Conservation (phyloP, 2,113 vertebrate species). For the Isichthys henryi region DNA sequence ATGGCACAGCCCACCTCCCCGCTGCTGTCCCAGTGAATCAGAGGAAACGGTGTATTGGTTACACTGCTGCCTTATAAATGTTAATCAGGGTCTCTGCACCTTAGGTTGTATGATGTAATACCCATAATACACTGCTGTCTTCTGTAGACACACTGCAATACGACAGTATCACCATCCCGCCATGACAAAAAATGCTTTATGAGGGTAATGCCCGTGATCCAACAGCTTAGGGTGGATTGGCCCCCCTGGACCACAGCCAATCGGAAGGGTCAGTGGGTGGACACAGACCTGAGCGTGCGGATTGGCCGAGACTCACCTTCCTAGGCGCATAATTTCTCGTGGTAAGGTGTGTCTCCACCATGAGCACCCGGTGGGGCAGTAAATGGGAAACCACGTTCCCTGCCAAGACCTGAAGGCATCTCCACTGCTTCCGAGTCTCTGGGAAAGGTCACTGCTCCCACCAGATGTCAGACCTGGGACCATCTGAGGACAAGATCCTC, state of each 20-base stretch:
- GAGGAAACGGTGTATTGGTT: no score
- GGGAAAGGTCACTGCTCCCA: not conserved
- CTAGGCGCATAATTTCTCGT: not conserved
- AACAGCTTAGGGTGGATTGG: not conserved
- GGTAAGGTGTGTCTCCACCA: not conserved
- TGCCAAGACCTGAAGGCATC: not conserved
- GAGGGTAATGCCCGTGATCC: not conserved
- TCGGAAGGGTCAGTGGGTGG: not conserved
- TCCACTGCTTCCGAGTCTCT: not conserved
- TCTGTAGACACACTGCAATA: not conserved
- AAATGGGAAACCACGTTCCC: not conserved
- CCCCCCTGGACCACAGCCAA: not conserved
- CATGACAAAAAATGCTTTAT: not conserved
- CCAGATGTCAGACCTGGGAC: not conserved
- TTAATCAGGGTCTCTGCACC: not conserved
- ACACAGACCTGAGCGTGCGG: not conserved
- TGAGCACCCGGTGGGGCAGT: not conserved
- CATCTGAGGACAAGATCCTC: not conserved
- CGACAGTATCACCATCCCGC: not conserved
- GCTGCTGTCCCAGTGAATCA: not conserved
- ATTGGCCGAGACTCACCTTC: not conserved
- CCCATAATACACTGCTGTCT: not conserved
- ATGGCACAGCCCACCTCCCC: not conserved
- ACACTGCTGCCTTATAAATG: not conserved
- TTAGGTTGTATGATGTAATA: not conserved